phyloP scores from a whole-genome alignment of 1,140 invertebrate genomes.

The Cydia splendana region DNA sequence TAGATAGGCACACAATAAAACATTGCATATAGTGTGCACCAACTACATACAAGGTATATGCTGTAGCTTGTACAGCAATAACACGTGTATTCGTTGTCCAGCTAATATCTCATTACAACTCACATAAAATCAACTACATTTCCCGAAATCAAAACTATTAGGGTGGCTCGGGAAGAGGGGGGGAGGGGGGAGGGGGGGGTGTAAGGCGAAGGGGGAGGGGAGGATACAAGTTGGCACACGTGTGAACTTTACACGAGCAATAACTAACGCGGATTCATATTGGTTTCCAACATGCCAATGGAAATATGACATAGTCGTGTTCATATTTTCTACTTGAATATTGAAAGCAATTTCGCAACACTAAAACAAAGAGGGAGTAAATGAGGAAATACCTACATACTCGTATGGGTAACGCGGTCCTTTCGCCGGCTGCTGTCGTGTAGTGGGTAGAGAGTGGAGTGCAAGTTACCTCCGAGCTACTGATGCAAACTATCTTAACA shows the following conservation, averaged over 20 bases:
- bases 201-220: not conserved
- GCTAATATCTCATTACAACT: not conserved
- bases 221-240: not conserved
- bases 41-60: no score
- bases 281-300: not conserved
- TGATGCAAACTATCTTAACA: no score
- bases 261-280: not conserved
- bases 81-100: not conserved
- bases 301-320: not conserved
- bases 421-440: no score
- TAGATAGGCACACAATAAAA: no score
- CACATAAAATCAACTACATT: constrained; percentile 1
- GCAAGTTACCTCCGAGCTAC: no score
- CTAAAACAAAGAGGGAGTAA: no score
- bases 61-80: no score
- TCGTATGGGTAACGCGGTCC: no score
- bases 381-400: no score
- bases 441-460: no score
- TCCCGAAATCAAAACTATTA: not conserved
- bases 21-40: no score
- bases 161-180: not conserved
- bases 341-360: no score
- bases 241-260: not conserved
- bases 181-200: not conserved
- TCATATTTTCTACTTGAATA: not conserved